phyloP scores from a whole-genome alignment of 1,140 invertebrate genomes.

The Drosophila teissieri region DNA sequence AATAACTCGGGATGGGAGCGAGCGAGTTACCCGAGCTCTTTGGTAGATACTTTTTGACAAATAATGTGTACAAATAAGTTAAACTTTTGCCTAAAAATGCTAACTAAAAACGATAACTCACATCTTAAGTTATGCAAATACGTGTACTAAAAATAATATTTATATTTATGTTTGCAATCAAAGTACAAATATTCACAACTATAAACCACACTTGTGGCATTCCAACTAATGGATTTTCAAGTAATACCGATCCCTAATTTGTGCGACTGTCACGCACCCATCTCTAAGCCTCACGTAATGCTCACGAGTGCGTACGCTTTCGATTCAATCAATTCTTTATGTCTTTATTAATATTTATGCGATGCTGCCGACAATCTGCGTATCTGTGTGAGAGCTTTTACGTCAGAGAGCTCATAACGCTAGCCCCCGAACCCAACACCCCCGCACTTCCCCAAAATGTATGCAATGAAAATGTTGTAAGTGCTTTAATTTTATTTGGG shows the following conservation, averaged over 20 bases:
- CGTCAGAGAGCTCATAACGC: constrained; percentile 47
- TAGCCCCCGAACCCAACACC: not conserved
- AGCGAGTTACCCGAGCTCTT: constrained; percentile 23
- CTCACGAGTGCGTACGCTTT: constrained; percentile 40
- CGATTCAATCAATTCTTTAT: constrained; percentile 76
- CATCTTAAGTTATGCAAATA: no score
- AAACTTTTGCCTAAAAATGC: not conserved
- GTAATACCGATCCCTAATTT: constrained; percentile 1
- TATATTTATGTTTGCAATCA: not conserved
- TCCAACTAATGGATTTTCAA: not conserved
- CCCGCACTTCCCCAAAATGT: constrained; percentile 37
- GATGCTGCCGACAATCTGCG: constrained; percentile 51
- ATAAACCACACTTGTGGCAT: not conserved
- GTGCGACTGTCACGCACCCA: constrained; percentile 6
- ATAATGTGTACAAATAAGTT: not conserved
- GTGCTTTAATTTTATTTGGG: constrained; percentile 77
- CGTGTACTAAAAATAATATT: no score
- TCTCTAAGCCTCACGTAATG: constrained; percentile 34
- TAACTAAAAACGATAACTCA: no score
- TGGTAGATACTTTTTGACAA: not conserved
- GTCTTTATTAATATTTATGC: constrained; percentile 79
- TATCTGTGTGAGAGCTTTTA: constrained; percentile 30
- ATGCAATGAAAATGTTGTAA: constrained; percentile 74
- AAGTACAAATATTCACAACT: not conserved
- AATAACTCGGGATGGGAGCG: constrained; percentile 27